Evolutionary conservation across 1,140 invertebrate species (phyloP).

Genomic region (Brevipalpus yothersi): DNA sequence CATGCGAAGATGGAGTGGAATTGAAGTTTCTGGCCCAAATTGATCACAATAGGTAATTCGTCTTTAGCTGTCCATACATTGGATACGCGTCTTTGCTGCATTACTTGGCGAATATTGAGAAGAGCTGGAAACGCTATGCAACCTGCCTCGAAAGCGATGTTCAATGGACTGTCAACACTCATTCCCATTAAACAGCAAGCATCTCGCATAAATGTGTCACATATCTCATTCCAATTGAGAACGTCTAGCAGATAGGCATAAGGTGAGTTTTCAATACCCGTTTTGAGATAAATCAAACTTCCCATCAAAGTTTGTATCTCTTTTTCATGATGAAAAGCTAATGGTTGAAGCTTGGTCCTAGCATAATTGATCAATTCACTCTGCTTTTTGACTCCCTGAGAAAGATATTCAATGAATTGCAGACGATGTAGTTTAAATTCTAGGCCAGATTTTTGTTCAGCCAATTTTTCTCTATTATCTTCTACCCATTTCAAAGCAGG

Average conservation of each 20-base stretch:
- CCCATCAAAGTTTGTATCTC: conserved; percentile 75
- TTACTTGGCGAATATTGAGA: conserved; percentile 79
- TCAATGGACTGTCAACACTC: conserved; percentile 56
- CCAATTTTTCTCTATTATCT: conserved; percentile 18
- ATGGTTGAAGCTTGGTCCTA: conserved; percentile 51
- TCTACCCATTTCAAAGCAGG: conserved; percentile 47
- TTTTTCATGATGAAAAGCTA: conserved; percentile 52
- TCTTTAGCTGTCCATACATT: conserved; percentile 86
- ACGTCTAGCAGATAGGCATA: conserved; percentile 51
- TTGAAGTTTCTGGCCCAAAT: conserved; percentile 37
- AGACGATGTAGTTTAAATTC: conserved; percentile 64
- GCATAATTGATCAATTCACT: conserved; percentile 59
- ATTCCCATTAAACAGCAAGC: conserved; percentile 69
- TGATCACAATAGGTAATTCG: conserved; percentile 84
- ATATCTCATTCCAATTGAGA: conserved; percentile 50
- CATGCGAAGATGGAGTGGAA: conserved; percentile 97
- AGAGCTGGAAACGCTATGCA: conserved; percentile 75
- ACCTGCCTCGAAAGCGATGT: conserved; percentile 62
- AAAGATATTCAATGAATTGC: conserved; percentile 31
- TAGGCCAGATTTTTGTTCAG: conserved; percentile 23
- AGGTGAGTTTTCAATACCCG: conserved; percentile 50
- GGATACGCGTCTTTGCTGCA: conserved; percentile 78
- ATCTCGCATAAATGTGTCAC: conserved; percentile 71
- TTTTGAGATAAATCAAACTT: conserved; percentile 49
- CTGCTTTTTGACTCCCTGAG: conserved; percentile 19